Evolutionary conservation across 2,888 invertebrate genomes (phyloP).

Genomic region (Ephialtes manifestator): DNA sequence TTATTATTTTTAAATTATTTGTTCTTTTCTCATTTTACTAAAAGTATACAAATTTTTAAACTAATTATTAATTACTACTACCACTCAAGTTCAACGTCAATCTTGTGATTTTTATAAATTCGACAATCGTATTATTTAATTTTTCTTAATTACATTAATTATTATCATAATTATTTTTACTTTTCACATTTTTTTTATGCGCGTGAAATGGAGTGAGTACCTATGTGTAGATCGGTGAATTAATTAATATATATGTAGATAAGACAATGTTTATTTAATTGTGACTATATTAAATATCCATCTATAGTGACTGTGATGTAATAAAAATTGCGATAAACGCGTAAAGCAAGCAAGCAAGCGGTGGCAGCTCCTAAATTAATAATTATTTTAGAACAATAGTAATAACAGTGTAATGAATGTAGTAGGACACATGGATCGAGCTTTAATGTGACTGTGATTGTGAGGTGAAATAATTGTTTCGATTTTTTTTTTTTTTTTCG

Average conservation of each 20-base stretch:
- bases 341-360: conserved; percentile 83
- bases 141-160: too few relatives aligned
- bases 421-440: conserved; percentile 66
- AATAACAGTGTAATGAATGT: conserved; percentile 46
- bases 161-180: too few relatives aligned
- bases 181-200: too few relatives aligned
- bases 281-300: conserved; percentile 56
- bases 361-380: conserved; percentile 79
- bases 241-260: conserved; percentile 21
- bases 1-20: too few relatives aligned
- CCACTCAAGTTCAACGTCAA: too few relatives aligned
- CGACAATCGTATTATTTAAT: too few relatives aligned
- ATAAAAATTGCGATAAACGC: conserved; percentile 71
- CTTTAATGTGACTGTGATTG: conserved; percentile 41
- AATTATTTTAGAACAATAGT: conserved; percentile 49
- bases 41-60: too few relatives aligned
- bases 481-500: background rate
- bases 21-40: too few relatives aligned
- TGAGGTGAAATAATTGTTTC: conserved; percentile 37
- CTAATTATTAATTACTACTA: too few relatives aligned
- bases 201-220: too few relatives aligned
- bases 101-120: too few relatives aligned
- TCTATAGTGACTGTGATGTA: conserved; percentile 58
- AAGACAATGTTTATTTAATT: conserved; percentile 30
- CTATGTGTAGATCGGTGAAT: conserved; percentile 25